phyloP scores from a whole-genome alignment of 2,888 invertebrate genomes.

The Congeria kusceri region DNA sequence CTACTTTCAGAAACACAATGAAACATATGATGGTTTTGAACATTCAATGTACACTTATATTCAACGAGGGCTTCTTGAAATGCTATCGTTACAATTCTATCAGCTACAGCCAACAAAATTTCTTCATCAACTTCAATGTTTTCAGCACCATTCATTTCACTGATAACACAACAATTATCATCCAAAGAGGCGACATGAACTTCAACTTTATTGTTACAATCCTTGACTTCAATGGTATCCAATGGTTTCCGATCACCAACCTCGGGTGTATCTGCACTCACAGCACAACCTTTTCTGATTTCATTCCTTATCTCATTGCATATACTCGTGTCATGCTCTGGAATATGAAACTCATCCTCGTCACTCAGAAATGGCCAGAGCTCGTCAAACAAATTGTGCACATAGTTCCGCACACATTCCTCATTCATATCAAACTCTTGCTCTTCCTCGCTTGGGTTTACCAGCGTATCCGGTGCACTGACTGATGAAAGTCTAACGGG shows the following conservation, averaged over 20 bases:
- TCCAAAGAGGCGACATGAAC: background rate
- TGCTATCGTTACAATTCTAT: conserved; percentile 48
- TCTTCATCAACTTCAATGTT: conserved; percentile 26
- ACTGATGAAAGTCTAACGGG: conserved; percentile 32
- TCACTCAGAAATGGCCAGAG: conserved; percentile 58
- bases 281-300: background rate
- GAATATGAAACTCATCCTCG: conserved; percentile 1
- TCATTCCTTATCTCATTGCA: background rate
- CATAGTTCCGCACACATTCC: conserved; percentile 53
- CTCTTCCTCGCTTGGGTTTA: conserved; percentile 22
- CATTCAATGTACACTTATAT: conserved; percentile 26
- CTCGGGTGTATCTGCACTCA: no score
- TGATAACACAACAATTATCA: background rate
- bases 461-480: conserved; percentile 14
- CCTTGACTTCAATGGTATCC: background rate
- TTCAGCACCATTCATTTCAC: background rate
- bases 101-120: conserved; percentile 44
- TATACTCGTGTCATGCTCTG: background rate
- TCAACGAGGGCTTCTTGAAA: conserved; percentile 56
- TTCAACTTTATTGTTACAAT: background rate
- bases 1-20: conserved; percentile 46
- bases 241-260: background rate
- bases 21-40: conserved; percentile 9
- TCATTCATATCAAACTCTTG: conserved; percentile 20
- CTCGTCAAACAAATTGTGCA: conserved; percentile 55